Evolutionary conservation across 1,140 invertebrate species (phyloP), one percentile per base, ranked within the genome.

Genomic region (Euura lappo): DNA sequence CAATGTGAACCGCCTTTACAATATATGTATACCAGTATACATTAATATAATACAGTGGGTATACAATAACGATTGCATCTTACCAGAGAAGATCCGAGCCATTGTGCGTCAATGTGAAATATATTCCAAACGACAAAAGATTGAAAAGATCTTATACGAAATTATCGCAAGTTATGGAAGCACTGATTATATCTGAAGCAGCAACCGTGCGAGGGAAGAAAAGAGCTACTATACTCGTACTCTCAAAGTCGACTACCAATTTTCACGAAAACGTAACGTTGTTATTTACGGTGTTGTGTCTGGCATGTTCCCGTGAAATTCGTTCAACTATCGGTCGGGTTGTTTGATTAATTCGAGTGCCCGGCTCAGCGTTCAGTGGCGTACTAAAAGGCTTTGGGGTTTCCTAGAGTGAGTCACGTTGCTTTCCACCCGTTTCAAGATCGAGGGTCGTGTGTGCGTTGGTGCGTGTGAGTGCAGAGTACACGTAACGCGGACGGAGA

Each of bases 381-480:
- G 51, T 60, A 60, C 47, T 51, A n/a, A 11, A 60, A 60, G 8
- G 51, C 51, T 60, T 60, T 60, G 66, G 82, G 79, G 79, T 86
- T 86, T 86, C 80, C 80, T 86, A 80, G 82, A 85, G 84, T 85
- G 85, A 86, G 84, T 85, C 84, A 85, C 78, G 78, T 84, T 85
- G 85, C 83, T 80, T 81, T 71, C 69, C 71, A 76, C 82, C 85
- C 80, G 81, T 44, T 71, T 81, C 79, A 77, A 74, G 74, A 45
- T 28, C 44, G 69, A 76, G 79, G 78, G 76, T 47, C 7, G n/a
- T 11, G 66, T 42, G 13, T 71, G 11, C 45, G 45, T 13, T 51
- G 13, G 67, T 80, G 74, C 74, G 69, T 72, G 72, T 67, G 70
- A 43, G 70, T 69, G 68, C 71, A 69, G 67, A 74, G 71, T 45